Percentiles rank a stretch among this genome's conserved stretches.
Conservation (phyloP, 1,140 invertebrate genomes). For the Aphidius ervi region DNA sequence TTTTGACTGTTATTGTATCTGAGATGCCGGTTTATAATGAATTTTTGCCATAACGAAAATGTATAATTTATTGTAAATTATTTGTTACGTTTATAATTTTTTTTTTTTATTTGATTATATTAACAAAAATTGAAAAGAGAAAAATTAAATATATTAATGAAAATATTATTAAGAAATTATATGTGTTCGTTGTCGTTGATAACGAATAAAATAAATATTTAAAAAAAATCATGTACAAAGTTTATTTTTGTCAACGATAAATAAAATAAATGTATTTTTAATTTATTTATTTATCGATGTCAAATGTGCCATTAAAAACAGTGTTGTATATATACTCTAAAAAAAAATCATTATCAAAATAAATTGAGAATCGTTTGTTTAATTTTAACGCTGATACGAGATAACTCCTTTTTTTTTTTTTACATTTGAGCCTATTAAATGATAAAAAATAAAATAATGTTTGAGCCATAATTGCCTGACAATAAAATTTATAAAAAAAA, state of each 20-base stretch:
- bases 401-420: too few species aligned
- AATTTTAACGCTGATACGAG: constrained; percentile 3
- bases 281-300: constrained; percentile 29
- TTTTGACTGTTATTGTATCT: too few species aligned
- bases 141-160: constrained; percentile 13
- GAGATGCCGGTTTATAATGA: background rate
- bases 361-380: constrained; percentile 18
- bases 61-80: constrained; percentile 10
- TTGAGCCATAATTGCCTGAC: constrained; percentile 33
- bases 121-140: background rate
- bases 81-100: constrained; percentile 27
- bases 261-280: constrained; percentile 25
- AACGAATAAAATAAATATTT: constrained; percentile 13
- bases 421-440: too few species aligned
- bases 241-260: constrained; percentile 35
- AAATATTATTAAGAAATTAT: constrained; percentile 6
- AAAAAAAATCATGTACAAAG: constrained; percentile 42
- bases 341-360: constrained; percentile 17
- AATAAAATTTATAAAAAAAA: constrained; percentile 30
- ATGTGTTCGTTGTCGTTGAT: constrained; percentile 7
- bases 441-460: constrained; percentile 23
- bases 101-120: constrained; percentile 16
- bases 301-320: constrained; percentile 39
- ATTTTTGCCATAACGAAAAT: constrained; percentile 2
- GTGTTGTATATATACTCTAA: constrained; percentile 33